phyloP scores from a whole-genome alignment of 2,797 vertebrate genomes.

The Phalloptychus januarius region DNA sequence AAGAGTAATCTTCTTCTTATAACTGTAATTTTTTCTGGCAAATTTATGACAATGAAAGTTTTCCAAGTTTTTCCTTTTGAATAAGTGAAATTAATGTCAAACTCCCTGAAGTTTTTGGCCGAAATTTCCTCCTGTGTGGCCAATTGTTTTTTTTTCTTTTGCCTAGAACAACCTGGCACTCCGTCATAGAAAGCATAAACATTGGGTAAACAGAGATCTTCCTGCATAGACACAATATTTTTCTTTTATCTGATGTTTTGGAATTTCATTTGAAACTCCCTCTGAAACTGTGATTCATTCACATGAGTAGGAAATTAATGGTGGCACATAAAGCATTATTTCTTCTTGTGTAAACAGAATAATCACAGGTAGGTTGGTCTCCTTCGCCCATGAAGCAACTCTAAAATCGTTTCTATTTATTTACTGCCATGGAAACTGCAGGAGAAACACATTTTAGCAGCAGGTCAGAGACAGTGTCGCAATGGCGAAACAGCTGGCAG shows the following conservation, averaged over 20 bases:
- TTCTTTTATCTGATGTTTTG: neutral
- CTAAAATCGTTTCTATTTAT: neutral
- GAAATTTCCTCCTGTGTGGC: neutral
- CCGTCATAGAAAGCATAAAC: neutral
- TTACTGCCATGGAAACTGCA: constrained; percentile 1
- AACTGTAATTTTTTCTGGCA: neutral
- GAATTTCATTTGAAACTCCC: neutral
- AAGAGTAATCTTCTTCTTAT: neutral
- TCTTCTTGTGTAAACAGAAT: constrained; percentile 29
- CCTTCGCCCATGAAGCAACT: neutral
- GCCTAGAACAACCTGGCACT: neutral
- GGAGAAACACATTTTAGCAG: neutral
- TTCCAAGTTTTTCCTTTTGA: neutral
- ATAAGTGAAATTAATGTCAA: neutral
- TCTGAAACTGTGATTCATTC: constrained; percentile 20
- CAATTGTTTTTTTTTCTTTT: neutral
- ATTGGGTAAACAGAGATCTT: neutral
- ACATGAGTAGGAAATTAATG: constrained; percentile 21
- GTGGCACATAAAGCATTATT: neutral
- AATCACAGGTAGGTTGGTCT: constrained; percentile 17
- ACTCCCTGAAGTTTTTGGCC: neutral
- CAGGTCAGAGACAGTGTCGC: neutral
- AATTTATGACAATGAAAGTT: neutral
- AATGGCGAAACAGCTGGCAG: constrained; percentile 33
- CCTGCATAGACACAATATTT: neutral